phyloP scores from a whole-genome alignment of 2,888 invertebrate genomes.

The Melitaea athalia region DNA sequence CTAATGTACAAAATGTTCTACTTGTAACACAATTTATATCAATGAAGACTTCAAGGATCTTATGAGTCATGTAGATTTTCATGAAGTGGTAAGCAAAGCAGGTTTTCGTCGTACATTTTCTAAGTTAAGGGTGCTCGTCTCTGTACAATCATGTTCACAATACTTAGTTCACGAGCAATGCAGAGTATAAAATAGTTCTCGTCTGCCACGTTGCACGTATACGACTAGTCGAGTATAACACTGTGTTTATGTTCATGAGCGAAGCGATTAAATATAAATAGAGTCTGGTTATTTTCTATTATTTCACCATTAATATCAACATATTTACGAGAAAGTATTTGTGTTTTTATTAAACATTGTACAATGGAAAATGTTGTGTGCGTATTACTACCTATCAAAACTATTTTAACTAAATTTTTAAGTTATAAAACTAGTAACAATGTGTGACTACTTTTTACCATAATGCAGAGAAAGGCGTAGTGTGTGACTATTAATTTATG shows the following conservation, averaged over 20 bases:
- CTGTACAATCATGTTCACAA: constrained; percentile 34
- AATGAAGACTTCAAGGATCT: neutral
- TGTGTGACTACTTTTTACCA: too few species aligned
- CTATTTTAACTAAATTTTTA: too few species aligned
- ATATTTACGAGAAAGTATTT: too few species aligned
- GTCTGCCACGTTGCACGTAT: constrained; percentile 24
- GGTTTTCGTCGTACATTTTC: constrained; percentile 23
- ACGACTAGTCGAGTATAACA: constrained; percentile 16
- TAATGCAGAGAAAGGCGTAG: too few species aligned
- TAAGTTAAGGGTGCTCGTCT: constrained; percentile 28
- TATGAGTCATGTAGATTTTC: neutral
- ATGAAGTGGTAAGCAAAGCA: constrained; percentile 10
- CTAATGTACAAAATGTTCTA: neutral
- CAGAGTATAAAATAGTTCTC: constrained; percentile 31
- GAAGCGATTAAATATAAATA: constrained; percentile 2
- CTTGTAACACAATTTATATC: neutral
- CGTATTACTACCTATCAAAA: too few species aligned
- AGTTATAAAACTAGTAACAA: too few species aligned
- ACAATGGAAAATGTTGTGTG: too few species aligned
- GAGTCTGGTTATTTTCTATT: too few species aligned
- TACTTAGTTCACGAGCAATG: constrained; percentile 32
- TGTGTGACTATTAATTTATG: too few species aligned
- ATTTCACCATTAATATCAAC: too few species aligned
- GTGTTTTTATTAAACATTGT: too few species aligned
- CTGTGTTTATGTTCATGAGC: neutral